A percentile compares a stretch with the other conserved stretches of the same genome.
Evolutionary conservation across 2,888 invertebrate species (phyloP).

Genomic region (Dermolepida albohirtum): DNA sequence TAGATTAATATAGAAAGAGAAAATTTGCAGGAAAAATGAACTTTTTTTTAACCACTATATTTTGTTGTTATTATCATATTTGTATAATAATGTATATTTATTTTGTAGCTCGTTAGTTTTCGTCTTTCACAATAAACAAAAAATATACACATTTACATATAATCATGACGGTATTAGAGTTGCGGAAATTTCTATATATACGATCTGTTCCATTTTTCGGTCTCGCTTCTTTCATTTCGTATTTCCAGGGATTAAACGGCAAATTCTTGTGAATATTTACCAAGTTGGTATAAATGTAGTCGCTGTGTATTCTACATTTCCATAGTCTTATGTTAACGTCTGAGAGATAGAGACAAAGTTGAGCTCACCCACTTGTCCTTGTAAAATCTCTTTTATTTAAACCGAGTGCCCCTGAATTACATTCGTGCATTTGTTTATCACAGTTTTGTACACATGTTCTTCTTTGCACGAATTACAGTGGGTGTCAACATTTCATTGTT

Average conservation of each 20-base stretch:
- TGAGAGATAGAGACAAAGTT: not conserved
- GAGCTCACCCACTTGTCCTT: not conserved
- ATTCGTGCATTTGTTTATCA: conserved; percentile 1
- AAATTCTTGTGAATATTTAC: conserved; percentile 19
- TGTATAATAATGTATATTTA: no score
- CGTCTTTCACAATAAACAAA: no score
- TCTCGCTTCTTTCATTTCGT: not conserved
- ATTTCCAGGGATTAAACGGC: conserved; percentile 12
- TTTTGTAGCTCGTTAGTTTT: no score
- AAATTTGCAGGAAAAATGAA: no score
- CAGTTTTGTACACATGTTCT: not conserved
- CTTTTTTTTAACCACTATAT: no score
- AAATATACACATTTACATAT: conserved; percentile 7
- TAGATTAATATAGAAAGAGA: no score
- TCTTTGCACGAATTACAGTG: not conserved
- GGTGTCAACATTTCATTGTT: not conserved
- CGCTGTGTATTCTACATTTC: not conserved
- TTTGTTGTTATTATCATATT: no score
- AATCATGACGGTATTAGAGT: conserved; percentile 3
- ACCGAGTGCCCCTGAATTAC: conserved; percentile 3
- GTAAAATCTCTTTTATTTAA: conserved; percentile 4
- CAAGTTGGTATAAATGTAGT: conserved; percentile 11
- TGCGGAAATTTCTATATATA: not conserved
- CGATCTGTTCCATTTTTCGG: not conserved
- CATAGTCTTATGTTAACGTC: not conserved